phyloP scores from a whole-genome alignment of 2,888 invertebrate species.

The Drosophila subsilvestris region DNA sequence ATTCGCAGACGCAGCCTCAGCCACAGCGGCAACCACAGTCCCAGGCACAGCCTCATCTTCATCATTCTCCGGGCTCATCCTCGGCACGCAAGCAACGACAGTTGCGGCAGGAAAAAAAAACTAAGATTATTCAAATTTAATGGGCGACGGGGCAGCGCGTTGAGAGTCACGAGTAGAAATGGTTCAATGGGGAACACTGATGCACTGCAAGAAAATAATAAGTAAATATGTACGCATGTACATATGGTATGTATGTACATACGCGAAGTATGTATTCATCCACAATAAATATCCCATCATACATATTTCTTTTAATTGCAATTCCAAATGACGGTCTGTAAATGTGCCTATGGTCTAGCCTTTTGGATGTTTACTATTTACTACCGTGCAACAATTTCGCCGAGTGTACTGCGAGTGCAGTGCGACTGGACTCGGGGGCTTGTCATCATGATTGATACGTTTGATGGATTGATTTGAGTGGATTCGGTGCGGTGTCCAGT shows the following conservation, averaged over 20 bases:
- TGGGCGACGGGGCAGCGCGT: conserved; percentile 66
- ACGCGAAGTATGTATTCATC: too few relatives aligned
- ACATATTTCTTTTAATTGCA: too few relatives aligned
- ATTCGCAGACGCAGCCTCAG: conserved; percentile 5
- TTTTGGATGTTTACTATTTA: neutral
- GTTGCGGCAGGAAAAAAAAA: conserved; percentile 36
- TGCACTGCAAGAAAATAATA: conserved; percentile 34
- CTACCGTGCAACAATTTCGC: neutral
- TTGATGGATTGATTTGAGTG: conserved; percentile 82
- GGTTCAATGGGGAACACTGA: conserved; percentile 47
- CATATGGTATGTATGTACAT: too few relatives aligned
- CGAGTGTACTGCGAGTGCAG: conserved; percentile 22
- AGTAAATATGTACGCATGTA: too few relatives aligned
- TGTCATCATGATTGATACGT: conserved; percentile 83
- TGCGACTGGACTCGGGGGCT: conserved; percentile 57
- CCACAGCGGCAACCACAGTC: neutral
- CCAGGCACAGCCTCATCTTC: conserved; percentile 24
- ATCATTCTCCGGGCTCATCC: conserved; percentile 32
- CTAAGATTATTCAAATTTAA: conserved; percentile 80
- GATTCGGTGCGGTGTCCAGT: conserved; percentile 64
- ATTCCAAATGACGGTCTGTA: neutral
- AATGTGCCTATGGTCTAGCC: neutral
- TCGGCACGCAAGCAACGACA: conserved; percentile 47
- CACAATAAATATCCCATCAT: too few relatives aligned
- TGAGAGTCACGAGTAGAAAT: conserved; percentile 61